These are phyloP conservation scores for Ornithoptera priamus DNA, from an alignment of 2,888 invertebrate species.

Conservation along the genomic window DNA sequence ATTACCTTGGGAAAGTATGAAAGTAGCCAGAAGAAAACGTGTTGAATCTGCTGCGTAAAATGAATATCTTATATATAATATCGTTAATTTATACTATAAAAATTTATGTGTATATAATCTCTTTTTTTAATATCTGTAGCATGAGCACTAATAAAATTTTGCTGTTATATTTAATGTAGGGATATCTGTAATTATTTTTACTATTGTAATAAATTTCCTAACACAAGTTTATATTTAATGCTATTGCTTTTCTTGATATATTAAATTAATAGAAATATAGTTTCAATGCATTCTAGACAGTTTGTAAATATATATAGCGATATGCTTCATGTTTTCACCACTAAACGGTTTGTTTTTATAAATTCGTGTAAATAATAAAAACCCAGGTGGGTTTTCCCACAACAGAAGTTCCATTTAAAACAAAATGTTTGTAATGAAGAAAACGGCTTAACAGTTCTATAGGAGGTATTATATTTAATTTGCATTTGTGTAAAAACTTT, in stretches of 20 bases:
- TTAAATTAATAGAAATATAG: too few species aligned
- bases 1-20: not conserved
- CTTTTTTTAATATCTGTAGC: too few species aligned
- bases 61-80: not conserved
- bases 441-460: conserved; percentile 9
- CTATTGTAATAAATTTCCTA: too few species aligned
- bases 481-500: conserved; percentile 16
- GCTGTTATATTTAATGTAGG: too few species aligned
- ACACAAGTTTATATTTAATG: too few species aligned
- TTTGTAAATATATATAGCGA: too few species aligned
- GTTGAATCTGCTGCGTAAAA: not conserved
- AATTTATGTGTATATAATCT: too few species aligned
- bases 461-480: not conserved
- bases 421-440: not conserved
- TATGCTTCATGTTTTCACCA: not conserved
- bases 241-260: too few species aligned
- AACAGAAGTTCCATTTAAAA: conserved; percentile 2
- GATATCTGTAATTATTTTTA: too few species aligned
- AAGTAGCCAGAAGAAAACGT: not conserved
- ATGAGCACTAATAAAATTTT: too few species aligned
- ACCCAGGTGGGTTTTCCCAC: not conserved
- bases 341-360: not conserved
- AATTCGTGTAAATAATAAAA: not conserved
- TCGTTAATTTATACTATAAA: too few species aligned
- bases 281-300: too few species aligned